phyloP scores from a whole-genome alignment of 2,888 invertebrate species.

The Pemphredon lugubris region DNA sequence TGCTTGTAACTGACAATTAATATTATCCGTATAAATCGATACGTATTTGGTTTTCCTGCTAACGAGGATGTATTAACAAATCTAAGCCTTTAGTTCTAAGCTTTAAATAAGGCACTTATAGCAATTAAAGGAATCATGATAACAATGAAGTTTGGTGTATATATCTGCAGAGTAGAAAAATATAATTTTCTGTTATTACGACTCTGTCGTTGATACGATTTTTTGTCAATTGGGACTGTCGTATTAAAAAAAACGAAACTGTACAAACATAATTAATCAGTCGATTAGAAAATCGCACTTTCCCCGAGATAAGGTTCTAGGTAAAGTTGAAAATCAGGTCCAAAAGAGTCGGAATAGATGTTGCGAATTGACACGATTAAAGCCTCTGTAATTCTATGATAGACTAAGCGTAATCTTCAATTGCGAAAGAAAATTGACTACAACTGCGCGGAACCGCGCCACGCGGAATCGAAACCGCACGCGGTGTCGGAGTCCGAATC shows the following conservation, averaged over 20 bases:
- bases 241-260: too few relatives aligned
- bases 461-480: conserved; percentile 91
- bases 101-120: conserved; percentile 52
- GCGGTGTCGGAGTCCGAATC: conserved; percentile 95
- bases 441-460: conserved; percentile 82
- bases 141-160: background rate
- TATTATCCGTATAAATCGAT: too few relatives aligned
- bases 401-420: background rate
- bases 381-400: conserved; percentile 11
- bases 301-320: too few relatives aligned
- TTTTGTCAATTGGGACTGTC: background rate
- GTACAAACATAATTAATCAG: too few relatives aligned
- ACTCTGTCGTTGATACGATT: background rate
- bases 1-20: background rate
- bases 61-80: background rate
- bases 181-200: background rate
- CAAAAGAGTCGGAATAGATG: too few relatives aligned
- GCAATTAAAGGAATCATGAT: conserved; percentile 11
- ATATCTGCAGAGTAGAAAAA: conserved; percentile 18
- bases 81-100: conserved; percentile 1
- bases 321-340: too few relatives aligned
- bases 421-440: conserved; percentile 29
- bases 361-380: background rate
- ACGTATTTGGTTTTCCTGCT: background rate
- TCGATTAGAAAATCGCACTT: too few relatives aligned